phyloP scores from a whole-genome alignment of 2,113 vertebrate species.

The Tor tambroides region DNA sequence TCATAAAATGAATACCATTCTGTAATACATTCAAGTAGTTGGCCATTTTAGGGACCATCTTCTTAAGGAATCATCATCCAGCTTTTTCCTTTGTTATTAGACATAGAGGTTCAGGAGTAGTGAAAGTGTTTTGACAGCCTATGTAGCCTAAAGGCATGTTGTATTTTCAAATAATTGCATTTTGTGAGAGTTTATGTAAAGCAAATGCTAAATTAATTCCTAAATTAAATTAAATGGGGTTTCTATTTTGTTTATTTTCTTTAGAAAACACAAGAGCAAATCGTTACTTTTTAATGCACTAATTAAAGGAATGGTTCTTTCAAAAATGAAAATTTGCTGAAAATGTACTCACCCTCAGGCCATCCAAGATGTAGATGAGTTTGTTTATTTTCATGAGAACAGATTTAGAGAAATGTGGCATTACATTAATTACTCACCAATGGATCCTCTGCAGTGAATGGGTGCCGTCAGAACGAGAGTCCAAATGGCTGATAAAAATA shows the following conservation, averaged over 20 bases:
- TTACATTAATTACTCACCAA: background rate
- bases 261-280: background rate
- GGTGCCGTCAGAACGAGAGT: background rate
- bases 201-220: background rate
- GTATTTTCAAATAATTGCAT: constrained; percentile 22
- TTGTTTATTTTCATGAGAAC: background rate
- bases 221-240: background rate
- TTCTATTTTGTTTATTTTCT: no score
- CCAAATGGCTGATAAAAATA: no score
- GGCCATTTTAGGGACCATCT: background rate
- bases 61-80: background rate
- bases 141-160: background rate
- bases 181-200: constrained; percentile 12
- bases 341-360: no score
- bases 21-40: background rate
- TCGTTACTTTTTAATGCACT: background rate
- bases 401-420: background rate
- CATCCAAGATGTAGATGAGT: background rate
- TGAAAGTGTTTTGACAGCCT: constrained; percentile 7
- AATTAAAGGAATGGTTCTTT: background rate
- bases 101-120: background rate
- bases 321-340: background rate
- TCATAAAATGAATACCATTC: background rate
- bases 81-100: background rate
- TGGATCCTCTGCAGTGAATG: background rate